These are phyloP conservation scores for Hepsetus odoe DNA, from an alignment of 2,113 vertebrate species.

Conservation along the genomic window DNA sequence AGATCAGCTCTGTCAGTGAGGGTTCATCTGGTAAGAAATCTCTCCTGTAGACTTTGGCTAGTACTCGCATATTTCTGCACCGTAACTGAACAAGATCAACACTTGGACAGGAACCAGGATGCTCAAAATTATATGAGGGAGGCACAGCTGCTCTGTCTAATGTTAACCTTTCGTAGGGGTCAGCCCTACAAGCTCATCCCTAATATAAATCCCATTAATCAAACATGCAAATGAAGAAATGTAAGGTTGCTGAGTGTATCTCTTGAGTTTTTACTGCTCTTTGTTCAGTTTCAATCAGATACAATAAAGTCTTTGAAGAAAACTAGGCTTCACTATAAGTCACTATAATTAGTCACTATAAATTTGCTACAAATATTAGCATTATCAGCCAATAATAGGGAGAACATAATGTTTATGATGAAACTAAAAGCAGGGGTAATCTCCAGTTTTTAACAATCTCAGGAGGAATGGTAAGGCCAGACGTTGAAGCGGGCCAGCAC, in stretches of 20 bases:
- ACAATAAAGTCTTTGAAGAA: not conserved
- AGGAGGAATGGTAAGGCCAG: not conserved
- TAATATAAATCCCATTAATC: constrained; percentile 48
- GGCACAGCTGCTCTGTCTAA: constrained; percentile 27
- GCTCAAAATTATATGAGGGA: constrained; percentile 18
- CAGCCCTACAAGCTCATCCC: not conserved
- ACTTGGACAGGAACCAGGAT: constrained; percentile 36
- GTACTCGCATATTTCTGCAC: constrained; percentile 36
- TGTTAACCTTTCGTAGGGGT: constrained; percentile 15
- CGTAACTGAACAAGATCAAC: constrained; percentile 47
- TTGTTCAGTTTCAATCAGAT: not conserved
- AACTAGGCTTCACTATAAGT: not conserved
- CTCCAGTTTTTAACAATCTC: not conserved
- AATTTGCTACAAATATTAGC: too few species aligned
- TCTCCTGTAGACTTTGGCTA: constrained; percentile 38
- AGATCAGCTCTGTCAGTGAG: constrained; percentile 24
- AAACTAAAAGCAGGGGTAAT: not conserved
- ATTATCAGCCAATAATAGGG: too few species aligned
- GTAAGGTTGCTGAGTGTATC: not conserved
- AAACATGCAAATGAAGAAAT: constrained; percentile 1
- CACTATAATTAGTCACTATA: not conserved
- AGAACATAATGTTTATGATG: not conserved
- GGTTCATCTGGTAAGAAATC: constrained; percentile 38
- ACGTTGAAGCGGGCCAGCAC: not conserved
- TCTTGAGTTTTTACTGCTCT: not conserved